These are phyloP conservation scores for Cephus runcator DNA, from an alignment of 2,888 invertebrate genomes.

Conservation along the genomic window DNA sequence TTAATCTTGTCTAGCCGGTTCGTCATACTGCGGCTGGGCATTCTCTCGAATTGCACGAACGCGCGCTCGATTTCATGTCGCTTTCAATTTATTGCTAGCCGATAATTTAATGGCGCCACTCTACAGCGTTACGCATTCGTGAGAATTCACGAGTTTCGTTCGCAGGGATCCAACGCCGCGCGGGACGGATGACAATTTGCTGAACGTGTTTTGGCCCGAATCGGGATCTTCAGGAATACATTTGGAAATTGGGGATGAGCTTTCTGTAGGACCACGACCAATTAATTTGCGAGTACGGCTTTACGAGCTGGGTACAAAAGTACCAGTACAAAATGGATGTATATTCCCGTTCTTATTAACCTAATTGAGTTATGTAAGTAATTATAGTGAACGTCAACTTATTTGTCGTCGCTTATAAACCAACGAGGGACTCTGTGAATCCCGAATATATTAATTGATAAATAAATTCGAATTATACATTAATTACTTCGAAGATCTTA, in stretches of 20 bases:
- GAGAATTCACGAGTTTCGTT: neutral
- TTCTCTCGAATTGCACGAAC: neutral
- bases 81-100: neutral
- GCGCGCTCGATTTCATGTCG: neutral
- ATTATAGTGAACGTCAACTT: no score
- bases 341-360: neutral
- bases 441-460: neutral
- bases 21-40: neutral
- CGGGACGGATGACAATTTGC: neutral
- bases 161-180: constrained; percentile 41
- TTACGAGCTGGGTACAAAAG: neutral
- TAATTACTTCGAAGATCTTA: neutral
- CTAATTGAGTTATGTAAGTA: neutral
- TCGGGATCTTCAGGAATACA: constrained; percentile 26
- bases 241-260: constrained; percentile 24
- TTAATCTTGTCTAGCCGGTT: neutral
- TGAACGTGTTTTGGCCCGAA: constrained; percentile 29
- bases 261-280: constrained; percentile 18
- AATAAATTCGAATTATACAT: neutral
- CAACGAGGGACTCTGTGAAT: neutral
- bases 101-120: neutral
- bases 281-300: neutral
- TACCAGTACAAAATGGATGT: neutral
- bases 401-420: neutral
- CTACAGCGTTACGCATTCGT: neutral